Evolutionary conservation across 2,888 invertebrate genomes (phyloP), one percentile per base, ranked within the genome.

Genomic region (Ochlodes sylvanus): DNA sequence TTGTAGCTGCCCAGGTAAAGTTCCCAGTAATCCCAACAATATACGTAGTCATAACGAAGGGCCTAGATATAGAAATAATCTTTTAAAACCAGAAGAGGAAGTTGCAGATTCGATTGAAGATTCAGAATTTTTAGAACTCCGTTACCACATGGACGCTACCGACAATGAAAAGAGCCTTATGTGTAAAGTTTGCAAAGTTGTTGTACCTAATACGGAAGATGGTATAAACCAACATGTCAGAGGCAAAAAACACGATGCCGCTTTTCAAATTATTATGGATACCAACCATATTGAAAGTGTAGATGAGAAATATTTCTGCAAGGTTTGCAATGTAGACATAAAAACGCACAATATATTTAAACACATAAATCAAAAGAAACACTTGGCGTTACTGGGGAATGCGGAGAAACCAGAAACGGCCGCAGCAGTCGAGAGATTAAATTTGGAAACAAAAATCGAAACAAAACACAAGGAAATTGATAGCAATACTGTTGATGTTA

Each of bases 1-100:
- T 14, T n/a, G n/a, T n/a, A n/a, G n/a, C n/a, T 73, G 73, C 42
- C n/a, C 67, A 17, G 69, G 71, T 4, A 38, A 66, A 14, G 52
- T 73, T 14, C 60, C 61, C 1, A 69, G 69, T 19, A 50, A 69
- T 47, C 19, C 19, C 2, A 10, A 54, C 2, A 66, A 63, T 41
- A 69, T 72, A 17, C 10, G 47, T 34, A 14, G 32, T 9, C 70
- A 73, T 19, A 68, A 50, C 14, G 19, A 50, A 0, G 70, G 70
- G 15, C 41, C 9, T 15, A 55, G 21, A 19, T 70, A 73, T 55
- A 63, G 27, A 62, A 69, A 10, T 14, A 65, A 64, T 7, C 1
- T 44, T 15, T 1, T n/a, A 7, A 60, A 50, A 19, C 5, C 19
- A 12, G 3, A 12, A 50, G 19, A 50, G n/a, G 19, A 50, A 19